phyloP scores from a whole-genome alignment of 2,888 invertebrate genomes.

The Rhagophthalmus giganteus region DNA sequence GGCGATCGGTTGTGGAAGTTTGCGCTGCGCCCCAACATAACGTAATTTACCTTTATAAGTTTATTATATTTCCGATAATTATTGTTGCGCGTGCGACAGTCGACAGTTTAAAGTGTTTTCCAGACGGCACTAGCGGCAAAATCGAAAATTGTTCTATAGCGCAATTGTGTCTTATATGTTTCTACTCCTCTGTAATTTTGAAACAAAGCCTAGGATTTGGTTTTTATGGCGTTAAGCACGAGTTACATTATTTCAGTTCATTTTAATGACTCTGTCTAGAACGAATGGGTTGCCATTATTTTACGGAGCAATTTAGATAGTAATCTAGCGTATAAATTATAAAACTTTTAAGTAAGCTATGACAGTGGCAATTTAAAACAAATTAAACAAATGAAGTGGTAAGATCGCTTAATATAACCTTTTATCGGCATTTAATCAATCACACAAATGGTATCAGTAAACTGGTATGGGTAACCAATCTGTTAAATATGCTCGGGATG shows the following conservation, averaged over 20 bases:
- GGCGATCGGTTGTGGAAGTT: no score
- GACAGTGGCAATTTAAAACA: constrained; percentile 27
- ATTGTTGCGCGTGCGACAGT: no score
- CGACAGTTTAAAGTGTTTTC: no score
- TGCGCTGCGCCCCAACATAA: no score
- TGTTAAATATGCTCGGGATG: neutral
- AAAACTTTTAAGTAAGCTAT: constrained; percentile 20
- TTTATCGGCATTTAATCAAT: constrained; percentile 17
- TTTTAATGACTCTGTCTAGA: constrained; percentile 9
- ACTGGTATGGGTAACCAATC: constrained; percentile 12
- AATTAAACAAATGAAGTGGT: constrained; percentile 17
- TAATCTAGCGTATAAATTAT: constrained; percentile 23
- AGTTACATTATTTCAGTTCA: neutral
- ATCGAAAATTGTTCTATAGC: no score
- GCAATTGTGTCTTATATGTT: no score
- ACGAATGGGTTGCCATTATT: constrained; percentile 10
- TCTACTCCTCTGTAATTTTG: no score
- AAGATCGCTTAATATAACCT: constrained; percentile 21
- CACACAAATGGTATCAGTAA: constrained; percentile 2
- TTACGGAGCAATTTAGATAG: constrained; percentile 20
- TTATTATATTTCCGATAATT: no score
- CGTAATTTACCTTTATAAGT: no score
- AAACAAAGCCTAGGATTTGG: no score
- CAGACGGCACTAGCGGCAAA: no score
- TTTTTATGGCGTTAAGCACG: no score